Conservation (phyloP, 2,113 vertebrate species). For the Myrmecobius fasciatus region DNA sequence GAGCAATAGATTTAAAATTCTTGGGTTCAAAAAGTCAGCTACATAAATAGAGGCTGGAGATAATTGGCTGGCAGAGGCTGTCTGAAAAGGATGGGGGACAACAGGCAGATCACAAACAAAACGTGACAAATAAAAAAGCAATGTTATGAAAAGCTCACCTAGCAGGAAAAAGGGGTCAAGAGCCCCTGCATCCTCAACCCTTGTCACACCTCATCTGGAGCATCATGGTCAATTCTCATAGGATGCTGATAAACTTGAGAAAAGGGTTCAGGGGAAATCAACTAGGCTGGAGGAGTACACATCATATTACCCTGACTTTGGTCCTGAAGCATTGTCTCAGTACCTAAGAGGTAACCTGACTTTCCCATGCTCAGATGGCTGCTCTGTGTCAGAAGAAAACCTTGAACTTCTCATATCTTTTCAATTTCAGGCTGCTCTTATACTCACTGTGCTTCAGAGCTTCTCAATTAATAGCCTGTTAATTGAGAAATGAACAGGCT, state of each 20-base stretch:
- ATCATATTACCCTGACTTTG: background rate
- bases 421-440: background rate
- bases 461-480: background rate
- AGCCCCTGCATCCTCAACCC: background rate
- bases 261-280: background rate
- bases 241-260: background rate
- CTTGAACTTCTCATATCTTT: background rate
- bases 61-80: background rate
- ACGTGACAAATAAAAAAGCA: background rate
- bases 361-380: background rate
- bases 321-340: background rate
- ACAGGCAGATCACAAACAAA: background rate
- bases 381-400: background rate
- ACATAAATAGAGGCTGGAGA: background rate
- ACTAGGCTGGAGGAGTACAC: background rate
- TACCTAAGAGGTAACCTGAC: background rate
- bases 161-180: background rate
- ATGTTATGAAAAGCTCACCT: background rate
- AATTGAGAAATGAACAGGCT: background rate
- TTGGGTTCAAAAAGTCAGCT: background rate
- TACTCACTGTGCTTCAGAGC: too few species aligned
- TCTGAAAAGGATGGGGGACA: background rate
- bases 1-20: background rate
- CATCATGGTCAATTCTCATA: background rate
- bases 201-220: background rate